Base-by-base conservation (phyloP, 2,113 vertebrate species). In the Brachyhypopomus gauderio region DNA sequence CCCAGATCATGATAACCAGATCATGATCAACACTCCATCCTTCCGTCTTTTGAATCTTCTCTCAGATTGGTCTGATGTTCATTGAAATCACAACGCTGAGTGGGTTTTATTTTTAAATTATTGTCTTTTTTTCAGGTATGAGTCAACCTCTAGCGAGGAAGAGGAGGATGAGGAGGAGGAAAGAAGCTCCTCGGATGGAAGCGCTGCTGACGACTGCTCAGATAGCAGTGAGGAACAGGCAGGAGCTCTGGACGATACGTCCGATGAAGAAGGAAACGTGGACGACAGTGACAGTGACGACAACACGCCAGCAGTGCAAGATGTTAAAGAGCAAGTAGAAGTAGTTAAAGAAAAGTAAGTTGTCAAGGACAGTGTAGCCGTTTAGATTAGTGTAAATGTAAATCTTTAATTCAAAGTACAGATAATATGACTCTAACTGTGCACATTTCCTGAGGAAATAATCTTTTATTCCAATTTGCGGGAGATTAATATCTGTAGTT, bases 121-220 rank as follows among this genome's bases (percentile, higher is more conserved):
- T 70, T 1, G 9, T 12, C 27, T 17, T 66, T 77, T 14, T 58
- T 71, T 58, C 89, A 99, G 97, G 88, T 99, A 98, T 0, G 96
- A 98, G 88, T 98, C 95, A 70, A 97, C 95, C 0, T 97, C 96
- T 58, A 98, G 97, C 0, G 97, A 92, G 0, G 91, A 91, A 41
- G 88, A 79, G 4, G 89, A 85, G 19, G 86, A n/a, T n/a, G n/a
- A 90, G 1, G 91, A 92, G 1, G 91, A 90, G n/a, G 91, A 90
- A 48, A 91, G 89, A 34, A 94, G 92, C 85, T 95, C 94, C 8
- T 94, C 94, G 0, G 92, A 72, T 77, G 92, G 80, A 74, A 93
- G 92, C 82, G 94, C 86, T 55, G 92, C 88, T 41, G 92, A 88
- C 0, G 93, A 89, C 59, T 92, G 91, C 0, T 90, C 91, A 0